Percentiles rank a stretch among this genome's conserved stretches.
These are phyloP conservation scores for Pyrochroa serraticornis DNA, from an alignment of 2,888 invertebrate species.

Conservation along the genomic window DNA sequence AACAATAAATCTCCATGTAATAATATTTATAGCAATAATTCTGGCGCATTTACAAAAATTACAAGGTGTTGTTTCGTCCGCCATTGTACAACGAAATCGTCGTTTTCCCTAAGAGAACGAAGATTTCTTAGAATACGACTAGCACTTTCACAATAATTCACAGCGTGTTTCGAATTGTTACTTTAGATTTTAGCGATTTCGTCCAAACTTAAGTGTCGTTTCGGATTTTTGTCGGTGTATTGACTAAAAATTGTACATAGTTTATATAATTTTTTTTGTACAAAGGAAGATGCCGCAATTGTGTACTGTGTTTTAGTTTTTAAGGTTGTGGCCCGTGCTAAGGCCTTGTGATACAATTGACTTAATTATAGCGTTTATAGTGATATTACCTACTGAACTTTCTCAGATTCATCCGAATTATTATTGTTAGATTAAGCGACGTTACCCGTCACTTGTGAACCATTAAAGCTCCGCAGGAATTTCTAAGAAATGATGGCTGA, in stretches of 20 bases:
- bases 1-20: conserved; percentile 35
- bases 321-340: conserved; percentile 33
- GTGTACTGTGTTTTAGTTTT: conserved; percentile 32
- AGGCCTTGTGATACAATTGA: conserved; percentile 39
- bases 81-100: too few species aligned
- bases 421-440: conserved; percentile 15
- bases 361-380: conserved; percentile 27
- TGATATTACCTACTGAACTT: conserved; percentile 12
- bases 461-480: not conserved
- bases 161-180: conserved; percentile 7
- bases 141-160: too few species aligned
- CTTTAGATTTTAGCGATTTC: conserved; percentile 10
- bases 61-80: too few species aligned
- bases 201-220: conserved; percentile 12
- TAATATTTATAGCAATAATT: conserved; percentile 21
- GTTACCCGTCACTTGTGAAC: not conserved
- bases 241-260: conserved; percentile 12
- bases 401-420: conserved; percentile 15
- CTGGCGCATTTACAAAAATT: not conserved
- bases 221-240: conserved; percentile 7
- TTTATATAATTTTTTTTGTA: conserved; percentile 15
- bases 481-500: conserved; percentile 6
- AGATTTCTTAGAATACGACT: too few species aligned
- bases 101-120: too few species aligned
- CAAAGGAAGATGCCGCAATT: conserved; percentile 23